Conservation (phyloP, 2,888 invertebrate species). For the Pandemis cinnamomeana region DNA sequence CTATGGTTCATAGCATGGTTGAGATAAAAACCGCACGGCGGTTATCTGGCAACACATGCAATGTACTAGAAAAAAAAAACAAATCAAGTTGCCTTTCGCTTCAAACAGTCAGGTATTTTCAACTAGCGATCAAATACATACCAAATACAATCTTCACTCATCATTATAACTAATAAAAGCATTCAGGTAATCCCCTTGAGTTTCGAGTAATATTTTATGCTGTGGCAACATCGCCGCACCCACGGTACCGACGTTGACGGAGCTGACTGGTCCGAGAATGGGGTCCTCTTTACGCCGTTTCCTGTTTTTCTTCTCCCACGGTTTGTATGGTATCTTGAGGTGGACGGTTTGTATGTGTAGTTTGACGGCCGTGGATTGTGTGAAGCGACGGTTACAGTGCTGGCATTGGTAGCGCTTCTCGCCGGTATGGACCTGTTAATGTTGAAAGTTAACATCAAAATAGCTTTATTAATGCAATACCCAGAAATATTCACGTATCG, state of each 20-base stretch:
- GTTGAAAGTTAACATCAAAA: background rate
- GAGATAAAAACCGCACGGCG: too few relatives aligned
- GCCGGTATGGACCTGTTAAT: conserved; percentile 74
- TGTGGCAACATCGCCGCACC: conserved; percentile 37
- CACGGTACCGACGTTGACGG: conserved; percentile 35
- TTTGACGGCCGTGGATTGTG: conserved; percentile 78
- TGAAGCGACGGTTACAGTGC: conserved; percentile 77
- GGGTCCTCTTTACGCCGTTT: conserved; percentile 57
- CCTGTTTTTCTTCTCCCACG: conserved; percentile 79
- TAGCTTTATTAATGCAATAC: too few relatives aligned
- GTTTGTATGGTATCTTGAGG: conserved; percentile 79
- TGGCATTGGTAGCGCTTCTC: conserved; percentile 78
- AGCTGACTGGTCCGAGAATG: conserved; percentile 43
- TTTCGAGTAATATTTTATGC: conserved; percentile 62
- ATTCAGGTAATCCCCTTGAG: conserved; percentile 66
- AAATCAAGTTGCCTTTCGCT: too few relatives aligned
- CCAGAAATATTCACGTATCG: too few relatives aligned
- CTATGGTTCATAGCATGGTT: too few relatives aligned
- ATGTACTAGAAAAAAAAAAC: too few relatives aligned
- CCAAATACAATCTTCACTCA: conserved; percentile 47
- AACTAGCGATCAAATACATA: background rate
- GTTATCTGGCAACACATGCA: too few relatives aligned
- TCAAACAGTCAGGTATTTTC: too few relatives aligned
- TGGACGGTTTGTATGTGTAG: conserved; percentile 81
- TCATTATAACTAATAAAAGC: conserved; percentile 71